Conservation (phyloP, 2,113 vertebrate species). For the Menidia beryllina region DNA sequence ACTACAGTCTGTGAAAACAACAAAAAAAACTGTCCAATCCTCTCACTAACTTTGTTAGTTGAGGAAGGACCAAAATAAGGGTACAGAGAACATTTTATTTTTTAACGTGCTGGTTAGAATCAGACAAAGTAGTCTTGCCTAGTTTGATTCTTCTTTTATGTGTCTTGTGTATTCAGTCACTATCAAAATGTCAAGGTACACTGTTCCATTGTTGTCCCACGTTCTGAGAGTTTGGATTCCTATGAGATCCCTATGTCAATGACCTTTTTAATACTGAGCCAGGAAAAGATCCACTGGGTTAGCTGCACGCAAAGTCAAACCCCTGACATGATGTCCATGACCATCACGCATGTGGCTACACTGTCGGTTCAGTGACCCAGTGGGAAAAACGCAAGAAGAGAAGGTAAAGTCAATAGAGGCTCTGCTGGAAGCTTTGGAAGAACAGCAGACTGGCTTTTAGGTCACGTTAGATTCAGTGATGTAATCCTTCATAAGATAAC, state of each 20-base stretch:
- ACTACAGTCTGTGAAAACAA: too few species aligned
- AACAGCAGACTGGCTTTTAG: conserved; percentile 15
- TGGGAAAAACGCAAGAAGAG: conserved; percentile 3
- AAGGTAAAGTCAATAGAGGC: conserved; percentile 23
- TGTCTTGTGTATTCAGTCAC: background rate
- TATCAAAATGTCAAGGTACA: background rate
- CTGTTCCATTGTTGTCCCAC: too few species aligned
- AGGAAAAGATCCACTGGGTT: conserved; percentile 17
- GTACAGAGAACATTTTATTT: background rate
- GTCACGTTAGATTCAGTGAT: background rate
- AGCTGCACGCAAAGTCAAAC: conserved; percentile 45
- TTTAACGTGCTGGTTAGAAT: background rate
- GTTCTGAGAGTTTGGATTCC: background rate
- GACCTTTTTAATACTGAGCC: conserved; percentile 27
- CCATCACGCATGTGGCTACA: conserved; percentile 8
- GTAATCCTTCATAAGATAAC: background rate
- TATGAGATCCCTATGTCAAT: conserved; percentile 14
- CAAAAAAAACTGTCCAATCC: too few species aligned
- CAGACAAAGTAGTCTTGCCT: background rate
- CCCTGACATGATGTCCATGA: conserved; percentile 25
- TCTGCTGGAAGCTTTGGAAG: background rate
- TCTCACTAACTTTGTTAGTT: too few species aligned
- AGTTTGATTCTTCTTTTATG: background rate
- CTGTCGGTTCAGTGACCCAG: conserved; percentile 46
- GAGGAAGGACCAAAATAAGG: too few species aligned